A percentile compares a stretch with the other conserved stretches of the same genome.
phyloP scores from a whole-genome alignment of 1,140 invertebrate genomes.

The Neodiprion pinetum region DNA sequence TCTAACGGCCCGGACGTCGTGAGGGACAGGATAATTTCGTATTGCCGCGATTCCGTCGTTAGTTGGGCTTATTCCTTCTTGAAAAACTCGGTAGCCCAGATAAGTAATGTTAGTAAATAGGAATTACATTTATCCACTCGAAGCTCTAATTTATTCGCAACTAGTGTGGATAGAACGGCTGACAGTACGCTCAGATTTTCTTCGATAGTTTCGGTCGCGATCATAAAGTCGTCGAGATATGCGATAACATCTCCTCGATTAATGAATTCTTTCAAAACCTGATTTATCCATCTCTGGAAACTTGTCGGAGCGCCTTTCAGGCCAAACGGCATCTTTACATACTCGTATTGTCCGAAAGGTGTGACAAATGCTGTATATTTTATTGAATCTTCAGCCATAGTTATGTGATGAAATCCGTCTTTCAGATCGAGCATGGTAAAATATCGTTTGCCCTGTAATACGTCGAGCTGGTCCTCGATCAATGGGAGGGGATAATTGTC shows the following conservation, averaged over 20 bases:
- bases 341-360: conserved; percentile 21
- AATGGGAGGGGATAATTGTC: conserved; percentile 16
- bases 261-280: conserved; percentile 22
- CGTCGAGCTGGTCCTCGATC: conserved; percentile 22
- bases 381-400: conserved; percentile 14
- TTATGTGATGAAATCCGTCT: conserved; percentile 20
- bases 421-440: conserved; percentile 18
- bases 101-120: too few relatives aligned
- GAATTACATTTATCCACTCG: neutral
- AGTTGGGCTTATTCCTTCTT: too few relatives aligned
- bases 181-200: conserved; percentile 24
- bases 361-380: conserved; percentile 13
- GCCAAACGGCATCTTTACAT: conserved; percentile 19
- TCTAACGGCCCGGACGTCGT: neutral
- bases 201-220: conserved; percentile 25
- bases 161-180: conserved; percentile 15
- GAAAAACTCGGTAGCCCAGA: too few relatives aligned
- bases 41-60: too few relatives aligned
- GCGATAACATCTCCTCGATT: conserved; percentile 16
- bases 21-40: too few relatives aligned
- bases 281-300: conserved; percentile 19
- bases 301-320: conserved; percentile 20
- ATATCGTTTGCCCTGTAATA: conserved; percentile 8
- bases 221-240: conserved; percentile 41
- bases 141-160: conserved; percentile 19